phyloP scores from a whole-genome alignment of 2,113 vertebrate species.

The Poecile atricapillus region DNA sequence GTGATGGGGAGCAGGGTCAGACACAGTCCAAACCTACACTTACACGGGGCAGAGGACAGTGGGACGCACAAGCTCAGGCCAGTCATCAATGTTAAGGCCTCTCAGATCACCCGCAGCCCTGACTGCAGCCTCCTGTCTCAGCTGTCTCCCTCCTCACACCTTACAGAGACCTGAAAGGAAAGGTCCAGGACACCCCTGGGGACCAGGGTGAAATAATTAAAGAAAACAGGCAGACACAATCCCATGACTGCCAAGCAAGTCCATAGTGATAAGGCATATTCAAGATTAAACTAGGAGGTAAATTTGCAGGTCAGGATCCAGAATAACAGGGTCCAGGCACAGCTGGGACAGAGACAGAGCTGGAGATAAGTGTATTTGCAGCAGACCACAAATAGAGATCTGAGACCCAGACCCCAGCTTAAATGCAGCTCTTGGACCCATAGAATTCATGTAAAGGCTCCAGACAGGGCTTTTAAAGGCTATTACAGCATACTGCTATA shows the following conservation, averaged over 20 bases:
- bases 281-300: neutral
- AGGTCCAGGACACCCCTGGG: neutral
- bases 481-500: neutral
- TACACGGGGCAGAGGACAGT: fast-evolving
- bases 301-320: neutral
- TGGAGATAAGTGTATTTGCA: neutral
- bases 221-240: neutral
- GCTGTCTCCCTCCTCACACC: neutral
- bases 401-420: neutral
- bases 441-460: neutral
- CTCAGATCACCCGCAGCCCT: neutral
- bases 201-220: neutral
- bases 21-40: neutral
- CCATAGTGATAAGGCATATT: neutral
- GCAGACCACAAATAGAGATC: neutral
- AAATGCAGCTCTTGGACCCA: neutral
- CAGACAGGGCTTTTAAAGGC: neutral
- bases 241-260: neutral
- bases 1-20: neutral
- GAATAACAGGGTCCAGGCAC: neutral
- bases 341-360: neutral
- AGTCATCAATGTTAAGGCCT: neutral
- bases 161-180: neutral
- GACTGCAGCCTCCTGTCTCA: neutral
- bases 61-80: neutral